These are phyloP conservation scores for Lasioglossum albipes DNA, from an alignment of 1,140 invertebrate species.

Conservation along the genomic window DNA sequence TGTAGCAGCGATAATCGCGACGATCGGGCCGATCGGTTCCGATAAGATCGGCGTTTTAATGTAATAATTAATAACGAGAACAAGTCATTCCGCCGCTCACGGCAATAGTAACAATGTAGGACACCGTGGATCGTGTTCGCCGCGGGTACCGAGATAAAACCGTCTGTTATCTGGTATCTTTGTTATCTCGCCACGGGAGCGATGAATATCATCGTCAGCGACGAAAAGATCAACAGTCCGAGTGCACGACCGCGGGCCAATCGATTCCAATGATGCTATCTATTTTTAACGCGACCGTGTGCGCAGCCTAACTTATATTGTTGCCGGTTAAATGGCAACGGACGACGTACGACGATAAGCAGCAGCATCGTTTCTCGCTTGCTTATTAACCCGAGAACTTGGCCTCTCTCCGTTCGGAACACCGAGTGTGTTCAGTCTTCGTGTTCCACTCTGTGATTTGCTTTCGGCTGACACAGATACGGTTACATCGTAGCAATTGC, in stretches of 20 bases:
- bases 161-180: conserved; percentile 32
- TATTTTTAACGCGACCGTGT: conserved; percentile 35
- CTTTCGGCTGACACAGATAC: no score
- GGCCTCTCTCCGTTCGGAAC: no score
- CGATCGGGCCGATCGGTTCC: conserved; percentile 15
- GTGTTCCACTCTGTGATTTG: no score
- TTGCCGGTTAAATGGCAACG: no score
- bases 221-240: conserved; percentile 33
- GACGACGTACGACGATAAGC: no score
- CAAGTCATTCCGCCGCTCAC: background rate
- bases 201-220: conserved; percentile 26
- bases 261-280: conserved; percentile 43
- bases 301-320: no score
- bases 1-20: conserved; percentile 1
- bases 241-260: conserved; percentile 30
- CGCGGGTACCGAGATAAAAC: background rate
- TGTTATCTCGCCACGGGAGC: conserved; percentile 36
- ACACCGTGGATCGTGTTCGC: conserved; percentile 30
- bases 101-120: conserved; percentile 20
- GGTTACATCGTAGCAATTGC: no score
- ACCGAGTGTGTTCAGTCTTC: no score
- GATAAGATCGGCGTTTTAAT: conserved; percentile 16
- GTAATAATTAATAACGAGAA: conserved; percentile 44
- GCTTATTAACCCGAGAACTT: no score
- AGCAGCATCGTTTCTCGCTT: no score